phyloP scores from a whole-genome alignment of 2,797 vertebrate genomes.

The Crenuchus spilurus region DNA sequence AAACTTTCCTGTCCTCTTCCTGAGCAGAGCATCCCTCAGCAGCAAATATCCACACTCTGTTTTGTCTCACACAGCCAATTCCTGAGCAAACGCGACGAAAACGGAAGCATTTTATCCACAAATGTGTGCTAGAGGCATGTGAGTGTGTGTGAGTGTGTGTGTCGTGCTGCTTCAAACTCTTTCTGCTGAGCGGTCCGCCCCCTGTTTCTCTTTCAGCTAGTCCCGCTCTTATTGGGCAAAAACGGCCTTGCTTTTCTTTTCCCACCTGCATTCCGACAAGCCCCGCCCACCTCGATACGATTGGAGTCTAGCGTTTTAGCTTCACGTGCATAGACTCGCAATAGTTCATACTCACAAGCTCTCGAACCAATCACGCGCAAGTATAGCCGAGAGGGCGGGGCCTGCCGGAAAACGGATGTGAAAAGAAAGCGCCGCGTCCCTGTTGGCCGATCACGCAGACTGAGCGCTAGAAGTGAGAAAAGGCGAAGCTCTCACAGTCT shows the following conservation, averaged over 20 bases:
- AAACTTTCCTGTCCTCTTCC: conserved; percentile 25
- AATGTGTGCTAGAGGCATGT: conserved; percentile 48
- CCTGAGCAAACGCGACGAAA: conserved; percentile 30
- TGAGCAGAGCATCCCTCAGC: conserved; percentile 23
- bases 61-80: conserved; percentile 12
- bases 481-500: conserved; percentile 56
- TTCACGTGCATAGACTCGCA: not conserved
- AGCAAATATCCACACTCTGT: conserved; percentile 32
- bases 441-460: conserved; percentile 62
- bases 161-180: conserved; percentile 50
- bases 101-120: conserved; percentile 50
- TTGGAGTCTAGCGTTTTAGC: not conserved
- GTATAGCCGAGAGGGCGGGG: not conserved
- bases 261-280: not conserved
- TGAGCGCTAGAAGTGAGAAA: conserved; percentile 27
- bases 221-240: conserved; percentile 66
- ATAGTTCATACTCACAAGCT: not conserved
- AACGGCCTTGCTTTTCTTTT: not conserved
- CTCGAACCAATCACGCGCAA: not conserved
- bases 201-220: conserved; percentile 31
- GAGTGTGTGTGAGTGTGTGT: conserved; percentile 42
- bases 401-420: not conserved
- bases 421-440: not conserved
- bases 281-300: not conserved
- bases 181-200: conserved; percentile 55